phyloP scores from a whole-genome alignment of 2,797 vertebrate species.

The Phoebastria nigripes region DNA sequence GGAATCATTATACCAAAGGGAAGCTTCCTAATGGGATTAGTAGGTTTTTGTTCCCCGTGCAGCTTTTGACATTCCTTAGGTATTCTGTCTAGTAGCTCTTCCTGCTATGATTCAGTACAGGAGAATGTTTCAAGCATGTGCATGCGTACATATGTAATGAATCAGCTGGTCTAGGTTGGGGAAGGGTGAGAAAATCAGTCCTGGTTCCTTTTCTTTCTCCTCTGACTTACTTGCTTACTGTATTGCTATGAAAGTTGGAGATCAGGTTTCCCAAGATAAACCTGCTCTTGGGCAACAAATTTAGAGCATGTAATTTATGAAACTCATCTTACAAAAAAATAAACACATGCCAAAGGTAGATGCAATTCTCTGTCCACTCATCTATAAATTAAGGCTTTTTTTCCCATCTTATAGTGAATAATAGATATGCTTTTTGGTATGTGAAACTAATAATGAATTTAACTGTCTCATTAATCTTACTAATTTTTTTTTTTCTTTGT shows the following conservation, averaged over 20 bases:
- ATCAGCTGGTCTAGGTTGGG: constrained; percentile 62
- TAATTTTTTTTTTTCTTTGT: constrained; percentile 8
- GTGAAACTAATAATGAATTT: not conserved
- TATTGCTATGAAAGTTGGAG: constrained; percentile 52
- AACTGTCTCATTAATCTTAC: not conserved
- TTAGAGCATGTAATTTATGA: constrained; percentile 40
- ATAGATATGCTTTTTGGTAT: not conserved
- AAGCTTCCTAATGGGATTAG: constrained; percentile 73
- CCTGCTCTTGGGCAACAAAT: constrained; percentile 66
- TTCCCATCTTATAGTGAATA: not conserved
- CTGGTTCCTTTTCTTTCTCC: constrained; percentile 21
- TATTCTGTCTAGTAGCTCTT: constrained; percentile 60
- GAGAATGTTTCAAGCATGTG: constrained; percentile 69
- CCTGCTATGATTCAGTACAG: constrained; percentile 68
- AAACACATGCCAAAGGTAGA: not conserved
- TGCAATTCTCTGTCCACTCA: not conserved
- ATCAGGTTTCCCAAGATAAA: constrained; percentile 77
- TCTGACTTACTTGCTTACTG: constrained; percentile 39
- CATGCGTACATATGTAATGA: constrained; percentile 58
- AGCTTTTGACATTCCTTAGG: constrained; percentile 68
- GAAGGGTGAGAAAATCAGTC: constrained; percentile 63
- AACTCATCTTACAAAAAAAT: constrained; percentile 34
- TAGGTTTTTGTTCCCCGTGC: constrained; percentile 55
- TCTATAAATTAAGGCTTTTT: not conserved
- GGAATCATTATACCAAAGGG: constrained; percentile 28